Evolutionary conservation across 2,113 vertebrate species (phyloP).

Genomic region (Ascaphus truei): DNA sequence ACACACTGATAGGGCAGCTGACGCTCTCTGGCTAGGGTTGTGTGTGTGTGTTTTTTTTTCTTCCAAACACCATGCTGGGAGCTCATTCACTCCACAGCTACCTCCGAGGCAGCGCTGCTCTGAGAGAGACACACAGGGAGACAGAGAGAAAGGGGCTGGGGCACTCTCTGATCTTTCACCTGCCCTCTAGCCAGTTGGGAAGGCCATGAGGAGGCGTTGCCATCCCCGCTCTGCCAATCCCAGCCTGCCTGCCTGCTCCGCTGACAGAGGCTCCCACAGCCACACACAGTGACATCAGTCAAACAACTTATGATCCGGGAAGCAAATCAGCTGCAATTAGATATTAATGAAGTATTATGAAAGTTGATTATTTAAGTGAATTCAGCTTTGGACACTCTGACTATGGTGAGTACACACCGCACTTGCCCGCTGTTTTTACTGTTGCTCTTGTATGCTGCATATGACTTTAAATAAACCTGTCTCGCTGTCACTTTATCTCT

Average conservation of each 20-base stretch:
- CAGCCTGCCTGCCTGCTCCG: conserved; percentile 37
- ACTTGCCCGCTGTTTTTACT: not conserved
- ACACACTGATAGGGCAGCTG: conserved; percentile 63
- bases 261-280: conserved; percentile 47
- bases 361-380: conserved; percentile 98
- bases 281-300: conserved; percentile 69
- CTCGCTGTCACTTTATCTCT: not conserved
- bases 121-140: not conserved
- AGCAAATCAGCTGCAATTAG: conserved; percentile 67
- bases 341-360: conserved; percentile 90
- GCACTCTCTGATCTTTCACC: conserved; percentile 55
- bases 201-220: conserved; percentile 69
- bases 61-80: conserved; percentile 10
- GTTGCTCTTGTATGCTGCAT: no score
- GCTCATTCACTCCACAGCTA: conserved; percentile 38
- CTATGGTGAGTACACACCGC: conserved; percentile 83
- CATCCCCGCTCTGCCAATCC: conserved; percentile 79
- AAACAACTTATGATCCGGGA: conserved; percentile 68
- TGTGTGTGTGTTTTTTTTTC: conserved; percentile 23
- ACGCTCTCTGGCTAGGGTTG: conserved; percentile 50
- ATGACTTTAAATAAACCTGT: not conserved
- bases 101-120: conserved; percentile 4
- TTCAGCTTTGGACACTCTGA: conserved; percentile 98
- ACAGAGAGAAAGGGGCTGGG: not conserved
- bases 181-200: conserved; percentile 65